Evolutionary conservation across 2,888 invertebrate genomes (phyloP).

Genomic region (Nephrotoma flavescens): DNA sequence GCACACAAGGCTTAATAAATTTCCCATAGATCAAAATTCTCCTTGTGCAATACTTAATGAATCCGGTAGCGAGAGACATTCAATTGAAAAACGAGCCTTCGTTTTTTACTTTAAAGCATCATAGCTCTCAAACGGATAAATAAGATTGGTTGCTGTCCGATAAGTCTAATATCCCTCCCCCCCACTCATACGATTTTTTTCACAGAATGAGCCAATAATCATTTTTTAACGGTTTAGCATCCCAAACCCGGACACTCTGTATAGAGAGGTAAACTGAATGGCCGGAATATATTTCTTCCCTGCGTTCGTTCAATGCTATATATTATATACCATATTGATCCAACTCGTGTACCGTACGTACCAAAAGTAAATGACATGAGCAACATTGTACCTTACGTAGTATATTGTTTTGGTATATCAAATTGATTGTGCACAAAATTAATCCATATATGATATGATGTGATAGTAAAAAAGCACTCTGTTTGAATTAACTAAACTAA

Average conservation of each 20-base stretch:
- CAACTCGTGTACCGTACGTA: neutral
- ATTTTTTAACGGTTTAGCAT: no score
- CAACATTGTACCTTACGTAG: neutral
- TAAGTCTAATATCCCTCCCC: no score
- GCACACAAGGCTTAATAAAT: no score
- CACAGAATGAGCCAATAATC: no score
- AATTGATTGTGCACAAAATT: neutral
- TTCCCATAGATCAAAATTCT: no score
- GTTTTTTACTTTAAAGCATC: no score
- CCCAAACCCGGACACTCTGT: neutral
- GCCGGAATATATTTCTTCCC: neutral
- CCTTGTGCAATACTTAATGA: no score
- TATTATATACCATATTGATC: neutral
- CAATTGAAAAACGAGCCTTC: no score
- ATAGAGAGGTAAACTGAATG: neutral
- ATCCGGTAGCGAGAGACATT: no score
- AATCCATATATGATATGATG: neutral
- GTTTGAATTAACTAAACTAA: neutral
- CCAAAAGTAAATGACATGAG: neutral
- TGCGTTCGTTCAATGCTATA: neutral
- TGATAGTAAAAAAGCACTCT: neutral
- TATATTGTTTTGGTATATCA: neutral
- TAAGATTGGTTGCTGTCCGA: no score
- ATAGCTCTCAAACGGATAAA: no score
- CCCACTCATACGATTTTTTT: no score